Base-by-base conservation (phyloP, 2,888 invertebrate species). In the Noctuana brunneofusca region DNA sequence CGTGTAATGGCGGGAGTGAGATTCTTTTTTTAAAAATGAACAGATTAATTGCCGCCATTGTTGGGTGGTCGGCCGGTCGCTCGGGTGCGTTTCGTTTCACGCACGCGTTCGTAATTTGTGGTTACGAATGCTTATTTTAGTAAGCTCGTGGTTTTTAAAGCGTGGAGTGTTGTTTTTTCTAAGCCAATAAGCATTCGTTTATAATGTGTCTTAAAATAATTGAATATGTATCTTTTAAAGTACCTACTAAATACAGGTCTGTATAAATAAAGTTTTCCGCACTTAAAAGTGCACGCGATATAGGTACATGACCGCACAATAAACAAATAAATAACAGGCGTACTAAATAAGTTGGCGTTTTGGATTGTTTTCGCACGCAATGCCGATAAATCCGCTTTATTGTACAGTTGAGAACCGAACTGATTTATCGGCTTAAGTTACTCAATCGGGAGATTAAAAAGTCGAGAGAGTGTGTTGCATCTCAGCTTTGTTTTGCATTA, bases 51-150 rank as follows among this genome's bases (percentile, higher is more conserved):
- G 79, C 80, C 66, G 64, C 52, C 59, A 67, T 78, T 78, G 84
- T 85, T 84, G 83, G 83, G 85, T 83, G 84, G 76, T 83, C 82
- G 82, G 83, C 75, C 80, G 41, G 16, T 41, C 41, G 41, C 5
- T 41, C 41, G 4, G 65, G 71, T 63, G 67, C 57, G 70, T 52
- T 53, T 16, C 46, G 46, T 53, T 59, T 53, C 18, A 59, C 52
- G 52, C 41, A 27, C 6, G 14, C 30, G 32, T 52, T 52, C 18
- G 12, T 52, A 18, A 52, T 52, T 52, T 32, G 52, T 32, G 30
- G 52, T 32, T 52, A 52, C 27, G 6, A 52, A 32, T 32, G 32
- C 30, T 32, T 32, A 32, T 52, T 52, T 52, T 49, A 9, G 49
- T 49, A 49, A 49, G 27, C 27, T 49, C 6, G 49, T 27, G 18